phyloP scores from a whole-genome alignment of 2,113 vertebrate species.

The Antechinus flavipes region DNA sequence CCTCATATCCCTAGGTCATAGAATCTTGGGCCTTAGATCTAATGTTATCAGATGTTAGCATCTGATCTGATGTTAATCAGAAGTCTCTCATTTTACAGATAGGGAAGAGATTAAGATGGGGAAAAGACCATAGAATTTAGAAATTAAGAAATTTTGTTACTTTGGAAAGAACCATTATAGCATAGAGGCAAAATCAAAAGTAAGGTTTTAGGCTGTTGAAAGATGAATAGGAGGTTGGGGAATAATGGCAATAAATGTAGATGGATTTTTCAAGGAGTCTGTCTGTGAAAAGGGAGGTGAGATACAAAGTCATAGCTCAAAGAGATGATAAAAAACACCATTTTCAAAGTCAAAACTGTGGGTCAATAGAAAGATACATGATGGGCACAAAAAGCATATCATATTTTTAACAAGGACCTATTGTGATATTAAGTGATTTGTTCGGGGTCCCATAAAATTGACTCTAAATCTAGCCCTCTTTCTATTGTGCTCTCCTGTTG shows the following conservation, averaged over 20 bases:
- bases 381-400: not conserved
- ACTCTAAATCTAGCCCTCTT: too few relatives aligned
- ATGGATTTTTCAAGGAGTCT: not conserved
- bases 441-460: too few relatives aligned
- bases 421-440: too few relatives aligned
- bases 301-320: not conserved
- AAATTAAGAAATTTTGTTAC: not conserved
- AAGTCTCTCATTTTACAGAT: too few relatives aligned
- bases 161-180: not conserved
- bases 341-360: not conserved
- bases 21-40: too few relatives aligned
- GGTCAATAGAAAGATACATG: not conserved
- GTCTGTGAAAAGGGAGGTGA: not conserved
- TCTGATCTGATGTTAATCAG: too few relatives aligned
- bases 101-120: not conserved
- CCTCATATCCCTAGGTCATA: too few relatives aligned
- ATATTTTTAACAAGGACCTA: not conserved
- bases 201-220: not conserved
- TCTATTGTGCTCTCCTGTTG: too few relatives aligned
- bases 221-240: not conserved
- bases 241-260: not conserved
- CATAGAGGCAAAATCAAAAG: not conserved
- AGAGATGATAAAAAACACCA: not conserved
- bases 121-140: not conserved
- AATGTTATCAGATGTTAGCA: too few relatives aligned